A percentile compares a stretch with the other conserved stretches of the same genome.
Evolutionary conservation across 2,113 vertebrate species (phyloP).

Genomic region (Paracyprichromis sp.): DNA sequence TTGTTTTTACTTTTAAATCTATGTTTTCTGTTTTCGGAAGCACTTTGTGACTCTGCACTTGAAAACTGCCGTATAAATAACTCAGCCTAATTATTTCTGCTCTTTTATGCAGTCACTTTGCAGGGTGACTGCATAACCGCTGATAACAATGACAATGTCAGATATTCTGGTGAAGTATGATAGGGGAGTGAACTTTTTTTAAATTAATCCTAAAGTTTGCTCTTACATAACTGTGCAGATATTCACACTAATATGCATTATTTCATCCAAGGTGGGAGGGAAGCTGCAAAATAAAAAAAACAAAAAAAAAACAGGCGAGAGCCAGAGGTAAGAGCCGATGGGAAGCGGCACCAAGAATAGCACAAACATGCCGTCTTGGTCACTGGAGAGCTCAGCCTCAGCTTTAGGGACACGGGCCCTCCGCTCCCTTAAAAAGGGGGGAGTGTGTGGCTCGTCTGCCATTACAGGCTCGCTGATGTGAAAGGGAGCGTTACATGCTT

Average conservation of each 20-base stretch:
- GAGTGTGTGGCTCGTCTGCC: constrained; percentile 10
- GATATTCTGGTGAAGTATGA: background rate
- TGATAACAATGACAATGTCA: background rate
- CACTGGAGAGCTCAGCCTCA: background rate
- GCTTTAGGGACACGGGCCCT: constrained; percentile 8
- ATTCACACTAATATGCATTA: constrained; percentile 24
- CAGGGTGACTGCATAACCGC: background rate
- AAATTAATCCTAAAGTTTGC: background rate
- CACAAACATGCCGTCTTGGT: background rate
- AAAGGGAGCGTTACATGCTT: constrained; percentile 57
- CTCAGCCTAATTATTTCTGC: background rate
- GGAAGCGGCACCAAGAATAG: constrained; percentile 37
- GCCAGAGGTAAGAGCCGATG: constrained; percentile 38
- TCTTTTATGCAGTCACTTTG: background rate
- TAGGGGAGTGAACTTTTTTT: background rate
- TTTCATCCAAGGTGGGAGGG: constrained; percentile 36
- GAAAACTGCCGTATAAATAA: background rate
- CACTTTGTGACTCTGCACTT: background rate
- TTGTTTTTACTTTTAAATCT: background rate
- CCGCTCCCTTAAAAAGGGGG: constrained; percentile 11
- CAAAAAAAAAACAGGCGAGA: background rate
- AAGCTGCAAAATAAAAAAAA: background rate
- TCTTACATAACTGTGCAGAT: constrained; percentile 33
- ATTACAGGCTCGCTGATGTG: constrained; percentile 44
- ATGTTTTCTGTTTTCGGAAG: background rate